phyloP scores from a whole-genome alignment of 2,888 invertebrate species.

The Nemurella pictetii region DNA sequence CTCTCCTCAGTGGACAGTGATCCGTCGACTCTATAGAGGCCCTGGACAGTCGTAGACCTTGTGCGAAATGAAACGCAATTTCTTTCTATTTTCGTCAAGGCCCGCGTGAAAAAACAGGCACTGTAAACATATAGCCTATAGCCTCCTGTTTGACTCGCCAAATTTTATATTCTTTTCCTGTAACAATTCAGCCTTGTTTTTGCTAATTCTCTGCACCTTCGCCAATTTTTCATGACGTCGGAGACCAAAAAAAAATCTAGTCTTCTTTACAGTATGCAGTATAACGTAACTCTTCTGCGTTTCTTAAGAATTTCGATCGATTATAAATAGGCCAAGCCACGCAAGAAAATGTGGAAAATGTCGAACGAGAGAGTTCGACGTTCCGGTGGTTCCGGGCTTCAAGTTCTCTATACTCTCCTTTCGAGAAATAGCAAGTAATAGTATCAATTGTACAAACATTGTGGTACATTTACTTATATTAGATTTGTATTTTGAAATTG shows the following conservation, averaged over 20 bases:
- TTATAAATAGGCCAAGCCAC: too few relatives aligned
- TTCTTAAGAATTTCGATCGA: too few relatives aligned
- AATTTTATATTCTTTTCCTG: slow-evolving; percentile 6
- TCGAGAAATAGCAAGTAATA: too few relatives aligned
- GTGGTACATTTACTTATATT: too few relatives aligned
- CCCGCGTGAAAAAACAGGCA: not conserved
- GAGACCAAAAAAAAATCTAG: not conserved
- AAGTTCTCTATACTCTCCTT: too few relatives aligned
- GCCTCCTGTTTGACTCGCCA: not conserved
- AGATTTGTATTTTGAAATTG: too few relatives aligned
- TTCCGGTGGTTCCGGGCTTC: too few relatives aligned
- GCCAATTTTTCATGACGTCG: not conserved
- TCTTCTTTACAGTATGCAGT: not conserved
- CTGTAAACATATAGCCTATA: not conserved
- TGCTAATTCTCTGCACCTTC: not conserved
- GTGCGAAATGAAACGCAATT: slow-evolving; percentile 28
- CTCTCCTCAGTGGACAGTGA: not conserved
- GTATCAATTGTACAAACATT: too few relatives aligned
- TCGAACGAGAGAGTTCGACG: too few relatives aligned
- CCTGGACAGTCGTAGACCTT: slow-evolving; percentile 3
- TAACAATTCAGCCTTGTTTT: not conserved
- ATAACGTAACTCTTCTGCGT: not conserved
- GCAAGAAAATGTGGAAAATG: too few relatives aligned
- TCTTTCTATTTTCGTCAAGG: slow-evolving; percentile 28
- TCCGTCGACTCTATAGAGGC: not conserved